Percentiles rank a stretch among this genome's conserved stretches.
These are phyloP conservation scores for Osmerus eperlanus DNA, from an alignment of 2,113 vertebrate genomes.

Conservation along the genomic window DNA sequence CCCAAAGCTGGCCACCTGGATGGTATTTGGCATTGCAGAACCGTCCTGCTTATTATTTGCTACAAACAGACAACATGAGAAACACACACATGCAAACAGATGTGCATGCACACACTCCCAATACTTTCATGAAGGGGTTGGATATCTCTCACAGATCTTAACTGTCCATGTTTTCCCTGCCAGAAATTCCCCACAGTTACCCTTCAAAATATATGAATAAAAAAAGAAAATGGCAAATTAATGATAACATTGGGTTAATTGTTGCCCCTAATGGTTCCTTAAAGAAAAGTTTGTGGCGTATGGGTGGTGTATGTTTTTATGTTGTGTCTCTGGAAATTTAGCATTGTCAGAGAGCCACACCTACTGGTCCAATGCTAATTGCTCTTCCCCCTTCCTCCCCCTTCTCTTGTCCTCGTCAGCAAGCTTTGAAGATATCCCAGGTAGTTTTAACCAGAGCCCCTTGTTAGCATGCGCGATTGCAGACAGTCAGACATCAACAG, in stretches of 20 bases:
- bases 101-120: neutral
- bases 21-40: conserved; percentile 44
- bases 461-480: conserved; percentile 47
- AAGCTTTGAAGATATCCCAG: conserved; percentile 39
- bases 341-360: conserved; percentile 17
- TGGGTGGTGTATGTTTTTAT: conserved; percentile 5
- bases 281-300: neutral
- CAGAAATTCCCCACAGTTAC: neutral
- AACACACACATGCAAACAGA: too few species aligned
- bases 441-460: conserved; percentile 32
- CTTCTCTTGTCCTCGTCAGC: conserved; percentile 1
- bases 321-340: conserved; percentile 10
- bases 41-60: conserved; percentile 8
- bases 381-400: conserved; percentile 8
- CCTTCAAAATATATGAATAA: neutral
- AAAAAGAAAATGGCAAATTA: neutral
- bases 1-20: conserved; percentile 53
- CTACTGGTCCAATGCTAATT: conserved; percentile 39
- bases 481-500: conserved; percentile 37
- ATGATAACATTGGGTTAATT: neutral
- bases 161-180: neutral
- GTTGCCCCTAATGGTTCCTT: neutral
- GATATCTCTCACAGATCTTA: too few species aligned
- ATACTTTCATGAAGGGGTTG: neutral
- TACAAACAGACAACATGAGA: neutral